Evolutionary conservation across 1,140 invertebrate genomes (phyloP).

Genomic region (Mya arenaria): DNA sequence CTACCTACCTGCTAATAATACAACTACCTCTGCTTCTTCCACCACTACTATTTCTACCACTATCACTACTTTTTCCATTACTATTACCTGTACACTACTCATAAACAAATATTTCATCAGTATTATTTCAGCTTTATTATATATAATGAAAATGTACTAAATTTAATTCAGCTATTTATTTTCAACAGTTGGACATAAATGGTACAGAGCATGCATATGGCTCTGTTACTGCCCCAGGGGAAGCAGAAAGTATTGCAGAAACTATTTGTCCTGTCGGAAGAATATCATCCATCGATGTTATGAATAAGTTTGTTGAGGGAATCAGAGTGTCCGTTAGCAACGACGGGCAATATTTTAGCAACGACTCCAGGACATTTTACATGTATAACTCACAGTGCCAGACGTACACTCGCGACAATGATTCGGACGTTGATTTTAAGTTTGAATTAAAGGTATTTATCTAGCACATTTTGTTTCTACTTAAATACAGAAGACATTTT

Average conservation of each 20-base stretch:
- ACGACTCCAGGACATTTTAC: not conserved
- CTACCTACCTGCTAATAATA: not conserved
- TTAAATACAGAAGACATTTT: too few relatives aligned
- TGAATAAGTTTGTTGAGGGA: slow-evolving; percentile 15
- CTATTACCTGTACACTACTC: not conserved
- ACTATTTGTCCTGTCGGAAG: not conserved
- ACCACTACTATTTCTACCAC: not conserved
- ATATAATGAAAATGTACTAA: not conserved
- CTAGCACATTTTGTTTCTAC: too few relatives aligned
- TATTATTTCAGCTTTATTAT: not conserved
- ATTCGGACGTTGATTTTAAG: not conserved
- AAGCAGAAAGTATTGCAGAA: not conserved
- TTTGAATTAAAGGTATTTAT: not conserved
- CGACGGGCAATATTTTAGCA: slow-evolving; percentile 16
- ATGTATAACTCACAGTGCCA: not conserved
- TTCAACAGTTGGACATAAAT: not conserved
- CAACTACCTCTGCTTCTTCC: not conserved
- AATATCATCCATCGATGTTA: not conserved
- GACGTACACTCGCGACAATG: not conserved
- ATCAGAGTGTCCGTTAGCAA: slow-evolving; percentile 19
- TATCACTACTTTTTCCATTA: not conserved
- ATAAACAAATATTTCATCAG: not conserved
- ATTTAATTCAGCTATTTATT: not conserved
- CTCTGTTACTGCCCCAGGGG: not conserved
- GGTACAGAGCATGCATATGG: not conserved